These are phyloP conservation scores for Drosophila macrospina DNA, from an alignment of 2,888 invertebrate species.

Conservation along the genomic window DNA sequence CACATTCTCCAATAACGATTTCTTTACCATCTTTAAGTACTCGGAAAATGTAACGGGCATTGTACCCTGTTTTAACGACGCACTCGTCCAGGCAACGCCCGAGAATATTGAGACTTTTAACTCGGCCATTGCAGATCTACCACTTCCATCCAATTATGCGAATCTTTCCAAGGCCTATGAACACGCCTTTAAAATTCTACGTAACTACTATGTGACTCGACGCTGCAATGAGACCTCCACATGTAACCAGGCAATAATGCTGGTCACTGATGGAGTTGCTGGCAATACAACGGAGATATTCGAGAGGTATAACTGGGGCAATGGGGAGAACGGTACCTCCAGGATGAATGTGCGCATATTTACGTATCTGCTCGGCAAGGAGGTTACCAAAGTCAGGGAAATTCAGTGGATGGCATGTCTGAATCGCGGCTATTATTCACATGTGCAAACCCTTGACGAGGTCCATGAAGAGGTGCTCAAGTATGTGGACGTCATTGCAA, in stretches of 20 bases:
- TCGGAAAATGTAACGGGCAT: conserved; percentile 90
- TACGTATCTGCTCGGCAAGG: conserved; percentile 97
- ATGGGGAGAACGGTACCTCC: conserved; percentile 87
- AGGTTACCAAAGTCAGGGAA: conserved; percentile 95
- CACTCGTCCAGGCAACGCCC: conserved; percentile 94
- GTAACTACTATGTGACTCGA: conserved; percentile 87
- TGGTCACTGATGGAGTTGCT: conserved; percentile 97
- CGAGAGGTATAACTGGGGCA: conserved; percentile 91
- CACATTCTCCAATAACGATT: conserved; percentile 99
- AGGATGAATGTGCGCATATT: conserved; percentile 95
- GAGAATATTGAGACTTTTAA: conserved; percentile 93
- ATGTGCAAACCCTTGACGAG: conserved; percentile 97
- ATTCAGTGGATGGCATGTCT: conserved; percentile 97
- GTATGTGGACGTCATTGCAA: conserved; percentile 97
- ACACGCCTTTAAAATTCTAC: conserved; percentile 93
- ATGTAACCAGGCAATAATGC: conserved; percentile 98
- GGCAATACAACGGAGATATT: conserved; percentile 95
- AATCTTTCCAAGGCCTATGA: conserved; percentile 93
- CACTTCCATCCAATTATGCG: conserved; percentile 90
- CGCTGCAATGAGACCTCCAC: conserved; percentile 87
- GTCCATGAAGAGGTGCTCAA: conserved; percentile 98
- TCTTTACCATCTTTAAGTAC: conserved; percentile 95
- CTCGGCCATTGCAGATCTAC: conserved; percentile 88
- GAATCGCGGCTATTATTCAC: conserved; percentile 97
- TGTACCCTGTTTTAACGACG: conserved; percentile 93